Evolutionary conservation across 2,113 vertebrate genomes (phyloP).

Genomic region (Dicaeum eximium): DNA sequence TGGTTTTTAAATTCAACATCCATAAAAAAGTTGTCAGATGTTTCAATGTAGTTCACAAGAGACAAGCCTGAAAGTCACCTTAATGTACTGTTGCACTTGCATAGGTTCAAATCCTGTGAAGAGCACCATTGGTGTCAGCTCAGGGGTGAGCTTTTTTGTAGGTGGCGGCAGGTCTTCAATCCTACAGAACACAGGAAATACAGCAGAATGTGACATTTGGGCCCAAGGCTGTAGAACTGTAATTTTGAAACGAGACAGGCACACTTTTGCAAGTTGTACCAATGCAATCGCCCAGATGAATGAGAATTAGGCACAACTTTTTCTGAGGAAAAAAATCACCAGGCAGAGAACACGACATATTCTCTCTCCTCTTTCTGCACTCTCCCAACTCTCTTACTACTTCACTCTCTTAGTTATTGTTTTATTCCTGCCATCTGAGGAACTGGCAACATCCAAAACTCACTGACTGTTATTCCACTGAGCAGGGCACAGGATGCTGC

Average conservation of each 20-base stretch:
- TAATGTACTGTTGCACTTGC: slow-evolving; percentile 90
- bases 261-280: not conserved
- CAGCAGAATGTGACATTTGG: not conserved
- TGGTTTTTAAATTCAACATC: not conserved
- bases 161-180: slow-evolving; percentile 88
- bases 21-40: not conserved
- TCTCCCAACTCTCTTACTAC: not conserved
- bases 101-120: slow-evolving; percentile 94
- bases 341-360: not conserved
- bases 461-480: not conserved
- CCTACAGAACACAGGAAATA: slow-evolving; percentile 61
- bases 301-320: not conserved
- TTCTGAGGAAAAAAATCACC: not conserved
- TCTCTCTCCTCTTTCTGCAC: not conserved
- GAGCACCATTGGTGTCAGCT: slow-evolving; percentile 85
- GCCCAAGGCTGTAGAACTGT: not conserved
- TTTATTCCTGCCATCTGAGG: not conserved
- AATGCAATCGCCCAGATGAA: not conserved
- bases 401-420: not conserved
- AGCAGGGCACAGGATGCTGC: not conserved
- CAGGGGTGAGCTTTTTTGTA: slow-evolving; percentile 86
- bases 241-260: not conserved
- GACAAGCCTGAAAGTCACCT: slow-evolving; percentile 72
- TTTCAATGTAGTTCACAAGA: not conserved
- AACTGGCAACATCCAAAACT: not conserved